phyloP scores from a whole-genome alignment of 1,140 invertebrate species.

The Cherax destructor region DNA sequence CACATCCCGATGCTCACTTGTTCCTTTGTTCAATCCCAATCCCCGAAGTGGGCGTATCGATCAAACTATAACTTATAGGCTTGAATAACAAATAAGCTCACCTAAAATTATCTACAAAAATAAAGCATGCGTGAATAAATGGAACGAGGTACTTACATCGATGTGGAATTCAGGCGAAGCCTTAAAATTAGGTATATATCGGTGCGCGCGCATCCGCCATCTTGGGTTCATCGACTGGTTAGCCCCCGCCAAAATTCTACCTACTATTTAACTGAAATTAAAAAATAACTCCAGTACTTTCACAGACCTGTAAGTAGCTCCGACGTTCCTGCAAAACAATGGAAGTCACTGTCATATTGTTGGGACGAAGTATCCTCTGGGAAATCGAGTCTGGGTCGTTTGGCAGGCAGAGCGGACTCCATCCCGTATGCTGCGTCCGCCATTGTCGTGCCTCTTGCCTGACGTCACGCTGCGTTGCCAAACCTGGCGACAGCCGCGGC shows the following conservation, averaged over 20 bases:
- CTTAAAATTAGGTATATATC: constrained; percentile 37
- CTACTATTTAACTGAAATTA: constrained; percentile 16
- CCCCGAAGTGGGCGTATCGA: constrained; percentile 59
- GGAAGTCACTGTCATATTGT: constrained; percentile 64
- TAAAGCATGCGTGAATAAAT: background rate
- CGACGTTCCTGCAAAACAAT: constrained; percentile 69
- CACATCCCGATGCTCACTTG: constrained; percentile 41
- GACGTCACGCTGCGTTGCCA: constrained; percentile 68
- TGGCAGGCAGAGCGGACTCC: constrained; percentile 68
- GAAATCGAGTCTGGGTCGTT: constrained; percentile 70
- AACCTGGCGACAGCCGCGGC: constrained; percentile 2
- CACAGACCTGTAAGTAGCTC: constrained; percentile 67
- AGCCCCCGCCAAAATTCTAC: constrained; percentile 60
- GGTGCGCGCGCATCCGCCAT: constrained; percentile 68
- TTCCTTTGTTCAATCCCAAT: constrained; percentile 49
- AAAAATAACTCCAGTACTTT: constrained; percentile 21
- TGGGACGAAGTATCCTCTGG: constrained; percentile 63
- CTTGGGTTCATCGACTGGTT: constrained; percentile 50
- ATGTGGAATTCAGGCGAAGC: background rate
- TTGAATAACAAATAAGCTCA: background rate
- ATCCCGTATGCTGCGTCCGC: constrained; percentile 65
- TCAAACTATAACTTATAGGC: constrained; percentile 13
- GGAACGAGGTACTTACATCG: background rate
- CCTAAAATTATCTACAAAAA: background rate
- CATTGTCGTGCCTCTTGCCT: constrained; percentile 63